Evolutionary conservation across 2,888 invertebrate genomes (phyloP).

Genomic region (Leucophenga montana): DNA sequence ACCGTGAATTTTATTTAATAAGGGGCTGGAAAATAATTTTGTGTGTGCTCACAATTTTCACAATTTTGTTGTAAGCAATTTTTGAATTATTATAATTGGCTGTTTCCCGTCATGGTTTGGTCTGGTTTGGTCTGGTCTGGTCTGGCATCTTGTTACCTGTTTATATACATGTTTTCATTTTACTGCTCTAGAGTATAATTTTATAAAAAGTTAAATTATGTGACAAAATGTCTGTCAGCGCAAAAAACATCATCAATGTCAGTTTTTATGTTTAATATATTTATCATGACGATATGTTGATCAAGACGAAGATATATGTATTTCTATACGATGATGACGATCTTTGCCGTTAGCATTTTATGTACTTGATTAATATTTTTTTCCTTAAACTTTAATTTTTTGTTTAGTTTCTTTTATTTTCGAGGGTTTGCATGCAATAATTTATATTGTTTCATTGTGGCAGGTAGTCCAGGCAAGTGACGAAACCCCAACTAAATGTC

Average conservation of each 20-base stretch:
- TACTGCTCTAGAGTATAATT: constrained; percentile 26
- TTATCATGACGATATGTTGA: constrained; percentile 36
- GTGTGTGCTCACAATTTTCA: neutral
- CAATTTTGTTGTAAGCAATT: neutral
- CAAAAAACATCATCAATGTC: constrained; percentile 35
- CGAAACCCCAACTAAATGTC: too few relatives aligned
- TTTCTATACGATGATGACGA: constrained; percentile 30
- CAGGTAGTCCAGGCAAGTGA: too few relatives aligned
- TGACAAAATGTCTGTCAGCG: constrained; percentile 67
- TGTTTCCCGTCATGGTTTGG: constrained; percentile 47
- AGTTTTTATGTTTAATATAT: constrained; percentile 15
- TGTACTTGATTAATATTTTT: constrained; percentile 43
- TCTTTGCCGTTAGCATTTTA: constrained; percentile 24
- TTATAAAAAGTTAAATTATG: constrained; percentile 60
- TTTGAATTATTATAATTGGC: constrained; percentile 45
- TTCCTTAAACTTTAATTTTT: constrained; percentile 24
- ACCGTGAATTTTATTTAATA: neutral
- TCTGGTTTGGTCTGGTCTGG: neutral
- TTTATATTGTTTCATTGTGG: neutral
- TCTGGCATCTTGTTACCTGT: too few relatives aligned
- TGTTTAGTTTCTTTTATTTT: constrained; percentile 6
- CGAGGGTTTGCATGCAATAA: neutral
- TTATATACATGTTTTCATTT: constrained; percentile 27
- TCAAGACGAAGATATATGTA: constrained; percentile 26
- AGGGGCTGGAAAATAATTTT: too few relatives aligned